Evolutionary conservation across 2,797 vertebrate genomes (phyloP).

Genomic region (Hipposideros larvatus): DNA sequence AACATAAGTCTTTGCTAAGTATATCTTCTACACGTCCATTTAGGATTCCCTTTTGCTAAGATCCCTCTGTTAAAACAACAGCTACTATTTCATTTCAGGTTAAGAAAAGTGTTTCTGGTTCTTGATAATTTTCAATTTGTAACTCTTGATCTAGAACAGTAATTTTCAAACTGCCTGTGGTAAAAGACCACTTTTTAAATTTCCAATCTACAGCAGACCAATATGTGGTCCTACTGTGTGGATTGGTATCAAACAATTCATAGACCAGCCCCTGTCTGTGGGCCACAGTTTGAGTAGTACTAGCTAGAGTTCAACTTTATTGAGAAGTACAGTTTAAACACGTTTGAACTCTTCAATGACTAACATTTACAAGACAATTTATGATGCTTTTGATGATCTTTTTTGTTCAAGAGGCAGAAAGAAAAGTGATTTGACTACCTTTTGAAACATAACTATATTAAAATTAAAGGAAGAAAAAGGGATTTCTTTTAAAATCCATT

Average conservation of each 20-base stretch:
- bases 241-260: background rate
- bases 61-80: slow-evolving; percentile 33
- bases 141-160: slow-evolving; percentile 45
- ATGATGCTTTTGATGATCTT: background rate
- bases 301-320: background rate
- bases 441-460: slow-evolving; percentile 29
- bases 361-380: background rate
- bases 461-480: slow-evolving; percentile 48
- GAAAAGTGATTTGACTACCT: background rate
- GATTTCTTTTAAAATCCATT: slow-evolving; percentile 50
- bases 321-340: background rate
- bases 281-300: background rate
- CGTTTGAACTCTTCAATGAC: background rate
- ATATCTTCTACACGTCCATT: background rate
- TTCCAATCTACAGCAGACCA: background rate
- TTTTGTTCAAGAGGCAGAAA: slow-evolving; percentile 53
- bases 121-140: background rate
- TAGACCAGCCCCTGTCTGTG: background rate
- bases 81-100: slow-evolving; percentile 16
- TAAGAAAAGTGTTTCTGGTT: slow-evolving; percentile 38
- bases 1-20: background rate
- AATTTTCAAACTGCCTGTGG: background rate
- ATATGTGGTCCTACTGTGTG: background rate
- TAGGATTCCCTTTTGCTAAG: slow-evolving; percentile 30
- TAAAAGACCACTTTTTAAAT: slow-evolving; percentile 6